A percentile compares a stretch with the other conserved stretches of the same genome.
phyloP scores from a whole-genome alignment of 2,113 vertebrate species.

The Carassius auratus region DNA sequence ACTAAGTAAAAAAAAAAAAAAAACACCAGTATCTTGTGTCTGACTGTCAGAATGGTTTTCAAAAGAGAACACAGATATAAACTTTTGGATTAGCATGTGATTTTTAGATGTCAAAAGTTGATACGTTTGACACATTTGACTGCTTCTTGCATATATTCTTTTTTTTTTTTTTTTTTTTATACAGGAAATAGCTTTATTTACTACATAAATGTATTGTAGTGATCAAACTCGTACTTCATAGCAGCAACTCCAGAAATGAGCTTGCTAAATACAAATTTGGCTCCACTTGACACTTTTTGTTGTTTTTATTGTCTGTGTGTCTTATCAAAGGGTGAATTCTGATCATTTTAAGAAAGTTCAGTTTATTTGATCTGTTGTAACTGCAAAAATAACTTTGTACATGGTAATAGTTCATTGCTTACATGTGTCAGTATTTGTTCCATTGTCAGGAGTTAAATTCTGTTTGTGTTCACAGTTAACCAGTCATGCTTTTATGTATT shows the following conservation, averaged over 20 bases:
- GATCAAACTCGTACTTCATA: neutral
- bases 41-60: neutral
- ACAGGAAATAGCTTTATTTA: neutral
- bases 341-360: neutral
- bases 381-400: neutral
- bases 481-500: constrained; percentile 20
- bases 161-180: neutral
- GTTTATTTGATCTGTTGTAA: neutral
- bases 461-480: constrained; percentile 4
- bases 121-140: neutral
- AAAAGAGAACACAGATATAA: neutral
- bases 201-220: neutral
- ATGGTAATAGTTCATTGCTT: neutral
- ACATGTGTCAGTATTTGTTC: constrained; percentile 2
- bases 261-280: neutral
- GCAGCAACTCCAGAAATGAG: neutral
- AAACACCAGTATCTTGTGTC: neutral
- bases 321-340: neutral
- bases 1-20: neutral
- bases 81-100: neutral
- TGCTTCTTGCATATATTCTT: neutral
- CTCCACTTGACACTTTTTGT: neutral
- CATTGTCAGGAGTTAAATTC: neutral
- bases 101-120: neutral
- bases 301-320: neutral